Conservation (phyloP, 2,113 vertebrate genomes). For the Redunca redunca region DNA sequence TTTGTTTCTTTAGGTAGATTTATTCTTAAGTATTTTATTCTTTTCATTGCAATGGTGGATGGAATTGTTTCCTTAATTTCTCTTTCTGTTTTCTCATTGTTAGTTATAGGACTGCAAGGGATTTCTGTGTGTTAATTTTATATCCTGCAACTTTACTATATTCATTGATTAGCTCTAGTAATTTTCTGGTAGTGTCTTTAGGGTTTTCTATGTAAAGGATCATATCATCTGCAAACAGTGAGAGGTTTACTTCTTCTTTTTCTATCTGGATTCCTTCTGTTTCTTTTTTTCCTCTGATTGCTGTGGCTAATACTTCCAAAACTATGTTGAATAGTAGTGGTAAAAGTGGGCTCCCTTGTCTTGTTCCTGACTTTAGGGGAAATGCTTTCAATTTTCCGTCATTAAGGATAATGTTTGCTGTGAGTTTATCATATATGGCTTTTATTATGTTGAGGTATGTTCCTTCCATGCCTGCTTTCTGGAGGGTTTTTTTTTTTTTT, state of each 20-base stretch:
- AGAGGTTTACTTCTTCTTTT: neutral
- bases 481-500: neutral
- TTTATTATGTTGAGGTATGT: neutral
- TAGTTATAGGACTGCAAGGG: neutral
- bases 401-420: neutral
- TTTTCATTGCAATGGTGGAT: neutral
- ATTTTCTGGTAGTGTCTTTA: neutral
- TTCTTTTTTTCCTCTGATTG: neutral
- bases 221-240: neutral
- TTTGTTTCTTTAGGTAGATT: neutral
- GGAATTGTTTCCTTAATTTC: neutral
- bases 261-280: neutral
- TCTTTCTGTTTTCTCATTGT: neutral
- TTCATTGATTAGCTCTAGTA: neutral
- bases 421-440: neutral
- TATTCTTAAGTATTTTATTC: neutral
- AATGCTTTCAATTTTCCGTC: neutral
- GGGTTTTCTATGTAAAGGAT: neutral
- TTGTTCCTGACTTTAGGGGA: neutral
- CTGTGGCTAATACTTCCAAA: neutral
- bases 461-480: neutral
- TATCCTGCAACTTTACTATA: neutral
- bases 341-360: neutral
- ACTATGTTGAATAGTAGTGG: neutral
- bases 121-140: neutral